These are phyloP conservation scores for Okamejei kenojei DNA, from an alignment of 2,797 vertebrate genomes.

Conservation along the genomic window DNA sequence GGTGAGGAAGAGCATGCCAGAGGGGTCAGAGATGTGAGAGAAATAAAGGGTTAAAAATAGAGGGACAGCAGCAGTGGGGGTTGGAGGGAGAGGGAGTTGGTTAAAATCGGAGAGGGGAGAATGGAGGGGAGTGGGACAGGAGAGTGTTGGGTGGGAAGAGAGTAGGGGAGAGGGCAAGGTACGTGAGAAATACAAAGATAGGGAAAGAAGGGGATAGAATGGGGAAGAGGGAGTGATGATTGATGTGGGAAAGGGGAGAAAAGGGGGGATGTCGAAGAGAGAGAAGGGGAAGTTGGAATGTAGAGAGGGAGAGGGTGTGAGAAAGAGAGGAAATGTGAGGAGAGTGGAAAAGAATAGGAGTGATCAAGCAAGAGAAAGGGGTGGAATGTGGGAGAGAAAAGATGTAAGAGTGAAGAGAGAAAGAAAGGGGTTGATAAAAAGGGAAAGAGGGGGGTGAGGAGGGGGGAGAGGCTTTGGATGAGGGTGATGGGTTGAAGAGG, in stretches of 20 bases:
- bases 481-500: not conserved
- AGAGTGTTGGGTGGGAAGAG: not conserved
- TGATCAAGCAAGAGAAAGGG: not conserved
- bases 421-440: accelerated
- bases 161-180: not conserved
- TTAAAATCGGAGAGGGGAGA: not conserved
- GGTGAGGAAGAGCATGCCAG: no score
- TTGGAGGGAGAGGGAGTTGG: not conserved
- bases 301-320: not conserved
- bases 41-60: not conserved
- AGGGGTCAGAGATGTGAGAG: no score
- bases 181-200: conserved; percentile 30
- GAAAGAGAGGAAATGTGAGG: not conserved
- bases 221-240: not conserved
- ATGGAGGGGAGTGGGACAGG: not conserved
- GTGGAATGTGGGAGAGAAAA: not conserved
- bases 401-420: not conserved
- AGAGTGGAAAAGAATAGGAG: not conserved
- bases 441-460: not conserved
- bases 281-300: not conserved
- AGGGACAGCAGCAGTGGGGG: no score
- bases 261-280: no score
- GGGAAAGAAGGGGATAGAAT: conserved; percentile 14
- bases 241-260: not conserved
- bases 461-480: not conserved